Evolutionary conservation across 2,888 invertebrate species (phyloP).

Genomic region (Cryptocephalus moraei): DNA sequence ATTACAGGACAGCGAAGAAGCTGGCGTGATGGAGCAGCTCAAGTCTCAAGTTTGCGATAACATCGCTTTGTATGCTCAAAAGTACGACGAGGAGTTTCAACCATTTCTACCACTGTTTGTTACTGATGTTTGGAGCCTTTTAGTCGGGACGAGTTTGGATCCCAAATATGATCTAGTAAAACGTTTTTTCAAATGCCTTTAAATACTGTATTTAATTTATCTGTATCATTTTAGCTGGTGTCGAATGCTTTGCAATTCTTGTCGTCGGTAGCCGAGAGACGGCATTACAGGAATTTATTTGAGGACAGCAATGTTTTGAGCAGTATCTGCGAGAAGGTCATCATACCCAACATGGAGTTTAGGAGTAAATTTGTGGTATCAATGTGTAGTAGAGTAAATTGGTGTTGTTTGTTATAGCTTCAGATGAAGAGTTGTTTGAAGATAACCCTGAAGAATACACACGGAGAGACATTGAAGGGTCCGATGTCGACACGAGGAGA

Average conservation of each 20-base stretch:
- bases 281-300: constrained; percentile 79
- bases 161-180: constrained; percentile 84
- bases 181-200: not conserved
- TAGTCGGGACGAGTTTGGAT: constrained; percentile 75
- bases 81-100: constrained; percentile 95
- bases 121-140: constrained; percentile 85
- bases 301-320: constrained; percentile 78
- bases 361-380: constrained; percentile 49
- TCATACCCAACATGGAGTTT: constrained; percentile 96
- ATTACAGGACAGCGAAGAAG: constrained; percentile 67
- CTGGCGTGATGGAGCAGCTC: constrained; percentile 81
- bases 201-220: constrained; percentile 1
- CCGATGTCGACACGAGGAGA: constrained; percentile 92
- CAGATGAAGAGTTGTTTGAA: constrained; percentile 94
- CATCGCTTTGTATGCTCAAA: constrained; percentile 87
- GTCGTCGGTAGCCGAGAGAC: constrained; percentile 86
- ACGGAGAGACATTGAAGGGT: constrained; percentile 92
- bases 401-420: constrained; percentile 42
- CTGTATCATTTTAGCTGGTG: constrained; percentile 58
- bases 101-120: constrained; percentile 86
- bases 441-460: constrained; percentile 98
- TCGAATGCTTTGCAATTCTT: constrained; percentile 94
- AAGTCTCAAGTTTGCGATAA: constrained; percentile 96
- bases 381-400: not conserved
- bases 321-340: constrained; percentile 94